A percentile compares a stretch with the other conserved stretches of the same genome.
Evolutionary conservation across 2,888 invertebrate genomes (phyloP).

Genomic region (Neoscelio sp.): DNA sequence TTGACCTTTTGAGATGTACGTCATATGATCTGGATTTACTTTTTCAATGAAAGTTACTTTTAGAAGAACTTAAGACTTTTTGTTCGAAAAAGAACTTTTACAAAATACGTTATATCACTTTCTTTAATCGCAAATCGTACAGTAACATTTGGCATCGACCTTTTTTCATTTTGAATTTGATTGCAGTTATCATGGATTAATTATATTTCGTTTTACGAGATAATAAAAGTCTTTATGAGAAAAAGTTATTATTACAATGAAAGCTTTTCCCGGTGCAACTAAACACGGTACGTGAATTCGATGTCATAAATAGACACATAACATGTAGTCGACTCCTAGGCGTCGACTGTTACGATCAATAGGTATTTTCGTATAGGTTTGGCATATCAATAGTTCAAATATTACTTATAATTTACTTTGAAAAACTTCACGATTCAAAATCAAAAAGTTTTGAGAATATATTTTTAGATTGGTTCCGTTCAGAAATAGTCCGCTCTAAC

Average conservation of each 20-base stretch:
- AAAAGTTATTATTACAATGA: constrained; percentile 29
- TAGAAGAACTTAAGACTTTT: no score
- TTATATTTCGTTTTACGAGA: constrained; percentile 37
- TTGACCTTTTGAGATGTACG: no score
- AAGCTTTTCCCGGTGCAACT: constrained; percentile 34
- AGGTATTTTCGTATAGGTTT: constrained; percentile 42
- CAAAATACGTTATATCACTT: background rate
- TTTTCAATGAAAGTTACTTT: no score
- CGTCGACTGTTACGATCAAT: constrained; percentile 58
- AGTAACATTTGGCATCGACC: constrained; percentile 14
- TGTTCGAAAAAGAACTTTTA: background rate
- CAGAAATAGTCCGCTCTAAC: no score
- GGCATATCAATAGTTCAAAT: constrained; percentile 42
- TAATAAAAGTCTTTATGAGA: constrained; percentile 18
- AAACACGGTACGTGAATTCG: constrained; percentile 36
- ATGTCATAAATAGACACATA: constrained; percentile 49
- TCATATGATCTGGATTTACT: no score
- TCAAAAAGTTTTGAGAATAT: constrained; percentile 9
- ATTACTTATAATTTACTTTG: constrained; percentile 46
- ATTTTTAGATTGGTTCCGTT: background rate
- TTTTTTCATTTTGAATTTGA: constrained; percentile 4
- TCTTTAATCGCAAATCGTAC: no score
- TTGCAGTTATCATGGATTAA: constrained; percentile 33
- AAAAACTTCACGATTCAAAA: constrained; percentile 8
- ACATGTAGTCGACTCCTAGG: constrained; percentile 41